phyloP scores from a whole-genome alignment of 2,113 vertebrate species.

The Macrotis lagotis region DNA sequence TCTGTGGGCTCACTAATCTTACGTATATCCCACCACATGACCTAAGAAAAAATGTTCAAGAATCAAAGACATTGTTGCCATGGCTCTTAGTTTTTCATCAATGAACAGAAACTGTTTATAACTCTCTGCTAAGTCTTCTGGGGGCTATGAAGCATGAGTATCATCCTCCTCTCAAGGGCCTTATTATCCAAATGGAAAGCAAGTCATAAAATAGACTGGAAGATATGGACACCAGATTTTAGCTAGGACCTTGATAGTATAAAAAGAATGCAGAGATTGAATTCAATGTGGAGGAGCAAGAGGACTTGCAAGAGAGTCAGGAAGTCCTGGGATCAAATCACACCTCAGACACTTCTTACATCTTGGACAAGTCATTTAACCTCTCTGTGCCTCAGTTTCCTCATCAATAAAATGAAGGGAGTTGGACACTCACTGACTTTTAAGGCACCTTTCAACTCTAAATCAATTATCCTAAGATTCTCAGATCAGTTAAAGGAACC shows the following conservation, averaged over 20 bases:
- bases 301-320: background rate
- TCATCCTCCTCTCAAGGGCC: background rate
- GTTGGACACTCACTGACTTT: background rate
- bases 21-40: conserved; percentile 98
- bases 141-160: background rate
- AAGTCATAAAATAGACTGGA: background rate
- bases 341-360: background rate
- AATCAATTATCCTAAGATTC: background rate
- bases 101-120: background rate
- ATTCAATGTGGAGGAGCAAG: background rate
- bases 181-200: background rate
- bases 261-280: background rate
- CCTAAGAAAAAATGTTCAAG: conserved; percentile 73
- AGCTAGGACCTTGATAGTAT: background rate
- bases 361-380: background rate
- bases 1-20: conserved; percentile 92
- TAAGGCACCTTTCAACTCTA: background rate
- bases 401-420: background rate
- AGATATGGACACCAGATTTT: background rate
- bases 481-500: background rate
- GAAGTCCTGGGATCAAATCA: background rate
- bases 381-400: background rate
- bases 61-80: accelerated
- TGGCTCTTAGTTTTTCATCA: background rate
- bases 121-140: background rate